Conservation (phyloP, 2,113 vertebrate genomes). For the Fregetta grallaria region DNA sequence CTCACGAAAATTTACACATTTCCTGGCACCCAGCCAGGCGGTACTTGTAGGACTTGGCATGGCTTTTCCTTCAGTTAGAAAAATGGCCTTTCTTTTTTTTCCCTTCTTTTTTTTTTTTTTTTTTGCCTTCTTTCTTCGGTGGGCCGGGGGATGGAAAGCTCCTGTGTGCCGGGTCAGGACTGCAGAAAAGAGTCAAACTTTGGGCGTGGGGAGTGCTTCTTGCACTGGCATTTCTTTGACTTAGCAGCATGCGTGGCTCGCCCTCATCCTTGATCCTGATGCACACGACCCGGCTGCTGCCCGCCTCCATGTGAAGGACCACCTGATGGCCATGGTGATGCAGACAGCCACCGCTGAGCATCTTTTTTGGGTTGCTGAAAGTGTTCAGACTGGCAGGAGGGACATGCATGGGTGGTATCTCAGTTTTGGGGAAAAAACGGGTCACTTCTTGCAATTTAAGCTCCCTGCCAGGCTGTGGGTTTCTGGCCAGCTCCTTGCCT, state of each 20-base stretch:
- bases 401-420: background rate
- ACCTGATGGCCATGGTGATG: background rate
- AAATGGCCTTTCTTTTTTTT: constrained; percentile 58
- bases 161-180: constrained; percentile 72
- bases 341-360: background rate
- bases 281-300: constrained; percentile 7
- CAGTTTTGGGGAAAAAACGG: fast-evolving
- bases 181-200: constrained; percentile 81
- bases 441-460: background rate
- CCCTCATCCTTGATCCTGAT: background rate
- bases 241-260: background rate
- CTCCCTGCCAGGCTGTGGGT: background rate
- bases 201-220: constrained; percentile 62
- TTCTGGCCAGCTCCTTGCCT: background rate
- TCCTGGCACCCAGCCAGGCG: constrained; percentile 82
- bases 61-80: constrained; percentile 86
- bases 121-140: background rate
- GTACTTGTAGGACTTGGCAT: constrained; percentile 87
- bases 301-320: constrained; percentile 17
- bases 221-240: constrained; percentile 77
- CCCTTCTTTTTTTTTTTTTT: background rate
- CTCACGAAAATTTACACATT: constrained; percentile 82
- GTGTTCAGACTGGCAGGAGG: background rate
- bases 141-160: constrained; percentile 65
- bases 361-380: background rate